These are phyloP conservation scores for Pterocles gutturalis DNA, from an alignment of 2,113 vertebrate genomes.

Conservation along the genomic window DNA sequence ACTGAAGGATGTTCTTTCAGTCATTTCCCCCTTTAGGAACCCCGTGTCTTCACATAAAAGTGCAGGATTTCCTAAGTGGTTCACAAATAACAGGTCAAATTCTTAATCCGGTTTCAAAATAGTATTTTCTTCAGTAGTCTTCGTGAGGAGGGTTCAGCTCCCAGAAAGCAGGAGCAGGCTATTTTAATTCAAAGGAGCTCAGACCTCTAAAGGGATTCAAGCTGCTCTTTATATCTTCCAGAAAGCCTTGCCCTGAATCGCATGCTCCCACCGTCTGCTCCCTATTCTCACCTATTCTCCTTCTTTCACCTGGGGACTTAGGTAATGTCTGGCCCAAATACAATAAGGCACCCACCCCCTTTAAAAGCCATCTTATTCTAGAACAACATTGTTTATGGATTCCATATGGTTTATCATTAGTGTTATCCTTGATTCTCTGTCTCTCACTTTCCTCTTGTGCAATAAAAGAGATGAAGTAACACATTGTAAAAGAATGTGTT, in stretches of 20 bases:
- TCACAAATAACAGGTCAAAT: not conserved
- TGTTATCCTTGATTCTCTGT: conserved; percentile 49
- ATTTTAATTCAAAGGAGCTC: not conserved
- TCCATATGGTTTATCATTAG: conserved; percentile 54
- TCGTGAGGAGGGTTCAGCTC: not conserved
- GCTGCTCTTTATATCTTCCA: conserved; percentile 52
- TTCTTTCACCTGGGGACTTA: conserved; percentile 51
- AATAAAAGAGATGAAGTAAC: conserved; percentile 58
- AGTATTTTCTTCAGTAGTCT: not conserved
- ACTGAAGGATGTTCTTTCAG: not conserved
- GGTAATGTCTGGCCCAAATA: conserved; percentile 52
- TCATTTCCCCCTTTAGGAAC: not conserved
- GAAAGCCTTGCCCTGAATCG: conserved; percentile 9
- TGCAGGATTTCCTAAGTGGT: not conserved
- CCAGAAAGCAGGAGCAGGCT: not conserved
- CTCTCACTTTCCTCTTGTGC: conserved; percentile 49
- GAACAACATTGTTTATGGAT: conserved; percentile 63
- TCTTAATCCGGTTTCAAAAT: not conserved
- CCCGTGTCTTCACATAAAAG: not conserved
- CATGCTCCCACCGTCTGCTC: conserved; percentile 7
- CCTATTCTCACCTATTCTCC: conserved; percentile 58
- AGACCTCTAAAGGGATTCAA: not conserved
- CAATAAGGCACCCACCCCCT: not conserved
- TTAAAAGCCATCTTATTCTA: conserved; percentile 34
- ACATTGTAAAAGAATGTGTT: conserved; percentile 64